A percentile compares a stretch with the other conserved stretches of the same genome.
phyloP scores from a whole-genome alignment of 2,113 vertebrate species.

The Scartelaos histophorus region DNA sequence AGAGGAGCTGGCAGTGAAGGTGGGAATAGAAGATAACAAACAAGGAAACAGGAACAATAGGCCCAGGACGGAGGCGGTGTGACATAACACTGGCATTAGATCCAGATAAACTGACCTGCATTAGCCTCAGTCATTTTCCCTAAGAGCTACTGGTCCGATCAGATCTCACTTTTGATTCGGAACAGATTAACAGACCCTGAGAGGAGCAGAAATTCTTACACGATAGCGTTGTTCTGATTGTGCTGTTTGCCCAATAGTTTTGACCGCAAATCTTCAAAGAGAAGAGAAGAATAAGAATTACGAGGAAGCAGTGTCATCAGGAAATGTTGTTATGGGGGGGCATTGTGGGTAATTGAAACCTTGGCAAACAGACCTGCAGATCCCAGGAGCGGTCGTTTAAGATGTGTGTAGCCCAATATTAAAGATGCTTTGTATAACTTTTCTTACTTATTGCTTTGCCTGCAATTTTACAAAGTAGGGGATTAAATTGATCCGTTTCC shows the following conservation, averaged over 20 bases:
- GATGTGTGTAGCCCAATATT: background rate
- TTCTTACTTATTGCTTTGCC: too few relatives aligned
- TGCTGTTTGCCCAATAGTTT: background rate
- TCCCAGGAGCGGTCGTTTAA: background rate
- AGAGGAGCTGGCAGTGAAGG: background rate
- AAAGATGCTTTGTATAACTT: background rate
- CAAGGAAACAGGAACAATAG: constrained; percentile 6
- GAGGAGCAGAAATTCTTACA: background rate
- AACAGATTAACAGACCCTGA: background rate
- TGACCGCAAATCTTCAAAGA: background rate
- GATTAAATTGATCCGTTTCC: too few relatives aligned
- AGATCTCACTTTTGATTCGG: background rate
- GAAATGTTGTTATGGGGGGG: constrained; percentile 20
- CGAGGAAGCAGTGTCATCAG: constrained; percentile 7
- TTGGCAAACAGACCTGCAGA: background rate
- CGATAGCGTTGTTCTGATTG: background rate
- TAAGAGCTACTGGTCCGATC: background rate
- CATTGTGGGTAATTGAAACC: background rate
- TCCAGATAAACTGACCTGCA: background rate
- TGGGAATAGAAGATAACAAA: constrained; percentile 5
- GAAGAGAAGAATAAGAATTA: constrained; percentile 11
- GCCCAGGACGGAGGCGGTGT: background rate
- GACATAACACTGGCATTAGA: constrained; percentile 1
- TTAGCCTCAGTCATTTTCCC: constrained; percentile 8
- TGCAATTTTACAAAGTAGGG: too few relatives aligned